These are phyloP conservation scores for Gallirallus australis DNA, from an alignment of 2,797 vertebrate genomes.

Conservation along the genomic window DNA sequence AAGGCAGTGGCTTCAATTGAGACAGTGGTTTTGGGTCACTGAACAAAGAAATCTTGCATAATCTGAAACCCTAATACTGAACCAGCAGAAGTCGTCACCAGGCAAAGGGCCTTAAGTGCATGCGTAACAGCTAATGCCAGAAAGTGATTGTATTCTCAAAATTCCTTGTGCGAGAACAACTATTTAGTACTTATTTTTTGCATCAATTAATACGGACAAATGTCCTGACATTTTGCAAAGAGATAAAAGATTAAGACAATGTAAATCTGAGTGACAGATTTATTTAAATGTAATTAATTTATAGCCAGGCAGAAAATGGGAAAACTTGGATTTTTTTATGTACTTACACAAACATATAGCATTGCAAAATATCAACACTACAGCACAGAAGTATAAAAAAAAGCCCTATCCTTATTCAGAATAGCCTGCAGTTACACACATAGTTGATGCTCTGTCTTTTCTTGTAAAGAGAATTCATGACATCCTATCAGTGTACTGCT, in stretches of 20 bases:
- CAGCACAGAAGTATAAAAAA: background rate
- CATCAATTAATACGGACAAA: background rate
- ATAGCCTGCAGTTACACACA: background rate
- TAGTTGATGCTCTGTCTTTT: background rate
- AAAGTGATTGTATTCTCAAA: background rate
- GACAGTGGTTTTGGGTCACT: background rate
- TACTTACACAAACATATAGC: accelerated
- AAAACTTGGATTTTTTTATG: background rate
- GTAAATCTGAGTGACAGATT: background rate
- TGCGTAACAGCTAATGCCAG: background rate
- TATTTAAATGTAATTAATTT: background rate
- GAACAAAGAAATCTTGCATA: background rate
- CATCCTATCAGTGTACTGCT: background rate
- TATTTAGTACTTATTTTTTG: background rate
- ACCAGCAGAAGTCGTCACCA: background rate
- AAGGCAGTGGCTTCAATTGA: background rate
- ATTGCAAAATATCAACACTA: background rate
- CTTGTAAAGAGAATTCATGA: background rate
- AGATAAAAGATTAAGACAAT: background rate
- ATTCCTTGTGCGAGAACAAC: background rate
- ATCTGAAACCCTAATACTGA: background rate
- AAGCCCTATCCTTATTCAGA: background rate
- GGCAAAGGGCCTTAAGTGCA: background rate
- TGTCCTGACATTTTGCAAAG: background rate
- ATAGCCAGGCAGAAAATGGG: background rate